phyloP scores from a whole-genome alignment of 2,888 invertebrate species.

The Anodontia alba region DNA sequence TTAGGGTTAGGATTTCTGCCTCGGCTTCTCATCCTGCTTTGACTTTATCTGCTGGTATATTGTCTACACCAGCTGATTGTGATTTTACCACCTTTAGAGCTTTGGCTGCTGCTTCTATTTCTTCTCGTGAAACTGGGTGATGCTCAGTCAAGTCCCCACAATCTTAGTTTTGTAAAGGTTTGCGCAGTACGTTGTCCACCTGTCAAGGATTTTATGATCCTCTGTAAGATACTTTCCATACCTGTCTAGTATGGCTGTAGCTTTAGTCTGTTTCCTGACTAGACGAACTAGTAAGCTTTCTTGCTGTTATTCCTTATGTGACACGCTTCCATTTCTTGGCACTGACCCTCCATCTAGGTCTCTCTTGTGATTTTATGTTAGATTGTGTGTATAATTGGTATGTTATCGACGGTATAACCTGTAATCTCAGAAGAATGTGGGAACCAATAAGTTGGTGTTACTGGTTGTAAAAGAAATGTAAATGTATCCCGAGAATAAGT shows the following conservation, averaged over 20 bases:
- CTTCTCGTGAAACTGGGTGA: conserved; percentile 27
- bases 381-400: too few relatives aligned
- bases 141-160: conserved; percentile 20
- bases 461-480: too few relatives aligned
- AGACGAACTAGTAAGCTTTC: conserved; percentile 26
- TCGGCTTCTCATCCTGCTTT: conserved; percentile 31
- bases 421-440: too few relatives aligned
- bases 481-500: too few relatives aligned
- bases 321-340: conserved; percentile 14
- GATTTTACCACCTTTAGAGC: conserved; percentile 50
- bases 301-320: conserved; percentile 25
- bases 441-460: too few relatives aligned
- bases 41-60: conserved; percentile 41
- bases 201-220: conserved; percentile 25
- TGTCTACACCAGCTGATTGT: conserved; percentile 36
- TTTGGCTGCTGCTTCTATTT: conserved; percentile 43
- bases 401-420: too few relatives aligned
- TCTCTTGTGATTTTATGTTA: too few relatives aligned
- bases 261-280: background rate
- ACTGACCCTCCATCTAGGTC: conserved; percentile 23
- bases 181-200: conserved; percentile 46
- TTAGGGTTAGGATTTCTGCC: background rate
- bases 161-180: conserved; percentile 36
- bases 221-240: conserved; percentile 31
- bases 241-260: conserved; percentile 21